Conservation (phyloP, 2,797 vertebrate genomes). For the Sebastes diaconus region DNA sequence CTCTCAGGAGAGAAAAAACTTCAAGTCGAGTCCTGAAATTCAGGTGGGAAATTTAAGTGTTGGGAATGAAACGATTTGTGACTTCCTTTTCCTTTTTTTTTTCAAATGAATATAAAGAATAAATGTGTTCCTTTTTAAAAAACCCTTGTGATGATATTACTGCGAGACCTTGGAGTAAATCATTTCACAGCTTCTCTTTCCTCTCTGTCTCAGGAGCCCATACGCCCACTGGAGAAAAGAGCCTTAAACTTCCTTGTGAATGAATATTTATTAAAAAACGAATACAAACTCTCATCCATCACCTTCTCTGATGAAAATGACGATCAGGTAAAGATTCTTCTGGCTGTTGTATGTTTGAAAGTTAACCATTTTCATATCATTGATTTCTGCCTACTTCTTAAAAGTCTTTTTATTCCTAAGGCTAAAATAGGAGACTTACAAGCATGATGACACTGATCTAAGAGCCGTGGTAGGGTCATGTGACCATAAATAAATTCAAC, state of each 20-base stretch:
- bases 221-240: constrained; percentile 98
- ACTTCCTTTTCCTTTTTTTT: background rate
- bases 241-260: constrained; percentile 99
- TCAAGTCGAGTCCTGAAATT: constrained; percentile 99
- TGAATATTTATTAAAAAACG: constrained; percentile 99
- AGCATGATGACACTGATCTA: background rate
- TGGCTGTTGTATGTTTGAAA: background rate
- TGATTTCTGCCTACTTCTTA: background rate
- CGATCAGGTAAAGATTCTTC: constrained; percentile 90
- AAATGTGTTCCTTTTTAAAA: background rate
- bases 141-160: background rate
- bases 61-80: constrained; percentile 7
- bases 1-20: constrained; percentile 98
- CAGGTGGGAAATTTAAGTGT: constrained; percentile 85
- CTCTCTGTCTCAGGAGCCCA: constrained; percentile 87
- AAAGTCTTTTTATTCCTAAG: background rate
- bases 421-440: background rate
- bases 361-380: background rate
- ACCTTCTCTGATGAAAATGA: constrained; percentile 99
- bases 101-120: constrained; percentile 6
- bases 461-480: background rate
- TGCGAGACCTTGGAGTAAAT: constrained; percentile 6
- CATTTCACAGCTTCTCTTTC: constrained; percentile 31
- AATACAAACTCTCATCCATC: constrained; percentile 97
- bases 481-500: constrained; percentile 39